Evolutionary conservation across 23 tunicate genomes (phyloP).

Genomic region (Styela plicata): DNA sequence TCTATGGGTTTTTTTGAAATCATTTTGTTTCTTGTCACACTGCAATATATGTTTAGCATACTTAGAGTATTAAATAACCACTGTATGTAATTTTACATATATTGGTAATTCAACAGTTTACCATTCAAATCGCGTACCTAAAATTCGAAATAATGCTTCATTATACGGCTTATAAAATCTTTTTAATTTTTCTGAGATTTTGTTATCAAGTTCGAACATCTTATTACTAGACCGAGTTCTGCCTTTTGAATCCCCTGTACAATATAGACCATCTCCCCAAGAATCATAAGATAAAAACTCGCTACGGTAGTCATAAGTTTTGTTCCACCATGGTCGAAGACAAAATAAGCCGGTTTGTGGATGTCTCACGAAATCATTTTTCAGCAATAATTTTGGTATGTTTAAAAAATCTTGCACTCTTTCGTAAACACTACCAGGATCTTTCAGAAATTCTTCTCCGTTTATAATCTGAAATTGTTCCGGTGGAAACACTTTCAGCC

Average conservation of each 20-base stretch:
- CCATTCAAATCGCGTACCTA: conserved; percentile 8
- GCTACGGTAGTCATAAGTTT: conserved; percentile 8
- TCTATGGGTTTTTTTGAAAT: too few relatives aligned
- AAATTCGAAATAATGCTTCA: neutral
- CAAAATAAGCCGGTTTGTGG: conserved; percentile 21
- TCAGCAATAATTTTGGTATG: conserved; percentile 4
- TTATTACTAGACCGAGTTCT: neutral
- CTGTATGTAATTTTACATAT: too few relatives aligned
- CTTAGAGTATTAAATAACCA: too few relatives aligned
- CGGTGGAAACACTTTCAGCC: conserved; percentile 15
- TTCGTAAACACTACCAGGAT: conserved; percentile 15
- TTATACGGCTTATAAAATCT: conserved; percentile 22
- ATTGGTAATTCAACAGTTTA: too few relatives aligned
- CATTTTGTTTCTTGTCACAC: too few relatives aligned
- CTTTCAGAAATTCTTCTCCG: conserved; percentile 14
- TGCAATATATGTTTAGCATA: too few relatives aligned
- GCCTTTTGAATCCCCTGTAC: neutral
- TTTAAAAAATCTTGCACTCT: conserved; percentile 6
- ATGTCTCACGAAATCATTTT: conserved; percentile 7
- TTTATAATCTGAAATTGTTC: neutral
- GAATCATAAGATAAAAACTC: neutral
- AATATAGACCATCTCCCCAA: conserved; percentile 8
- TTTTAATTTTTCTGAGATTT: neutral
- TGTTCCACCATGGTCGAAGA: conserved; percentile 30
- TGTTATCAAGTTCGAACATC: neutral